These are phyloP conservation scores for Lepidocyrtoides sp. DNA, from an alignment of 2,888 invertebrate genomes.

Conservation along the genomic window DNA sequence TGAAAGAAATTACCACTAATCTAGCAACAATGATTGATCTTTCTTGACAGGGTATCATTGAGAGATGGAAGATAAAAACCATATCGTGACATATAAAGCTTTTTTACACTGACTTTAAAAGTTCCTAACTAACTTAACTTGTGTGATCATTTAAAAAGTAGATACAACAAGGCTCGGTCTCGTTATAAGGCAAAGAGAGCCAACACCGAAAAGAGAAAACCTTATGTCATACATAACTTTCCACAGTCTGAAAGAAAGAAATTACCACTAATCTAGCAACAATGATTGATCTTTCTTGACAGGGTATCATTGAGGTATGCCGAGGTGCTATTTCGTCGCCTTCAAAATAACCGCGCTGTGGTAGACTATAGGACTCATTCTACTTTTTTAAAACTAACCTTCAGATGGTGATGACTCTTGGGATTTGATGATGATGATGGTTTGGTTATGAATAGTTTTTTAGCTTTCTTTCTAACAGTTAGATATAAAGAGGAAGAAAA, in stretches of 20 bases:
- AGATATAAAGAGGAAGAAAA: constrained; percentile 55
- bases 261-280: constrained; percentile 76
- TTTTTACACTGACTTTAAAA: neutral
- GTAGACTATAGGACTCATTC: neutral
- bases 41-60: constrained; percentile 73
- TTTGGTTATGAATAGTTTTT: constrained; percentile 59
- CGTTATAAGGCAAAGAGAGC: constrained; percentile 54
- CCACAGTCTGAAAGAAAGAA: constrained; percentile 66
- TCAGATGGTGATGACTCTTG: constrained; percentile 19
- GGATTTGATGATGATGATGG: neutral
- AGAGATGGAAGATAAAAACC: too few relatives aligned
- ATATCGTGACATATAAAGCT: too few relatives aligned
- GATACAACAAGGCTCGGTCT: too few relatives aligned
- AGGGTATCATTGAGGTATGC: constrained; percentile 73
- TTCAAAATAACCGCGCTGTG: constrained; percentile 46
- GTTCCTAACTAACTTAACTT: too few relatives aligned
- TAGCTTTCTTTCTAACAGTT: constrained; percentile 45
- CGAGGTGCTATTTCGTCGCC: constrained; percentile 75
- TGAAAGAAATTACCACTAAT: constrained; percentile 76
- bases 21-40: constrained; percentile 76
- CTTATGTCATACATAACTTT: constrained; percentile 75
- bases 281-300: constrained; percentile 57
- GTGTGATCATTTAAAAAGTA: too few relatives aligned
- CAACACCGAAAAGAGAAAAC: constrained; percentile 58
- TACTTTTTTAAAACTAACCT: neutral